These are phyloP conservation scores for Xestia c-nigrum DNA, from an alignment of 2,888 invertebrate species.

Conservation along the genomic window DNA sequence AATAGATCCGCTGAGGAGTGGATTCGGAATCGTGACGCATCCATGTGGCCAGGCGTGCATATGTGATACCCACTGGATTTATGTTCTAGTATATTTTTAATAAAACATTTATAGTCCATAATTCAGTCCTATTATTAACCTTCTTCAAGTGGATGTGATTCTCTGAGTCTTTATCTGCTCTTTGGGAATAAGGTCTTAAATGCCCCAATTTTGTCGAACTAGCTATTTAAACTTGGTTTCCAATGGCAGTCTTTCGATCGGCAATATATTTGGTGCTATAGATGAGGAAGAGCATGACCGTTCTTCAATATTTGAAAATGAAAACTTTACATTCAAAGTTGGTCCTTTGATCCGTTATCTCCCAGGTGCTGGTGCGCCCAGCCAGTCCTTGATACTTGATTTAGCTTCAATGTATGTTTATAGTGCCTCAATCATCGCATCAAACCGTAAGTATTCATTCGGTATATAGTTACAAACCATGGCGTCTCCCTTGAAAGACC, in stretches of 20 bases:
- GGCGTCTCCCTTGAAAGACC: background rate
- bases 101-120: conserved; percentile 1
- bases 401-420: background rate
- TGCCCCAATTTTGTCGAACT: too few species aligned
- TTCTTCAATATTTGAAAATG: background rate
- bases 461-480: background rate
- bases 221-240: background rate
- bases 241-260: background rate
- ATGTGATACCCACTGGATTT: conserved; percentile 12
- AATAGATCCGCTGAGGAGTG: conserved; percentile 23
- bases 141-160: background rate
- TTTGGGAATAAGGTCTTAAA: background rate
- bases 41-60: conserved; percentile 20
- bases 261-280: background rate
- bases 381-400: too few species aligned
- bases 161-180: background rate
- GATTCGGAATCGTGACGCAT: conserved; percentile 54
- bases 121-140: conserved; percentile 1
- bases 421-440: background rate
- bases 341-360: background rate
- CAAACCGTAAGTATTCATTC: background rate
- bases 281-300: background rate
- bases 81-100: conserved; percentile 14
- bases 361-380: background rate
- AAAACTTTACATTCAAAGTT: background rate